A percentile compares a stretch with the other conserved stretches of the same genome.
These are phyloP conservation scores for Pygathrix nemaeus DNA, from an alignment of 2,113 vertebrate genomes.

Conservation along the genomic window DNA sequence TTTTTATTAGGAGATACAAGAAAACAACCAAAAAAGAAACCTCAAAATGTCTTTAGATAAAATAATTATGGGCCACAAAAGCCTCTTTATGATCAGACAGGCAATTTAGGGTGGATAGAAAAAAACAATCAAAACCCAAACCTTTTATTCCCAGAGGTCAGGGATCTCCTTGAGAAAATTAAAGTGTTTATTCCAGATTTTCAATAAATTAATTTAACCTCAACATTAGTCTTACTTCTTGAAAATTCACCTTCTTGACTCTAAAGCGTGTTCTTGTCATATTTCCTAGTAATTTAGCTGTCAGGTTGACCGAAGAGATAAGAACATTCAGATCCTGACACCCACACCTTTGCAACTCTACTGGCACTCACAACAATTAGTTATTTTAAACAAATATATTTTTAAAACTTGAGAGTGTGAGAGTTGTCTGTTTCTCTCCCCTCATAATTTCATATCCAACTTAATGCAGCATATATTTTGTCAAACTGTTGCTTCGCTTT, in stretches of 20 bases:
- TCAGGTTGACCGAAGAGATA: conserved; percentile 73
- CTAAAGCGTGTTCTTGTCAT: conserved; percentile 74
- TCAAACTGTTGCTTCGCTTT: background rate
- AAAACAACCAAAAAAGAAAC: background rate
- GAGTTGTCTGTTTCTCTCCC: background rate
- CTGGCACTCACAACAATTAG: conserved; percentile 32
- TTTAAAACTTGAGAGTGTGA: background rate
- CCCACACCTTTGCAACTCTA: conserved; percentile 74
- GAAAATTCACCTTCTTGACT: conserved; percentile 49
- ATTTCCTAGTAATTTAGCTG: conserved; percentile 77
- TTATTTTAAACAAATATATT: background rate
- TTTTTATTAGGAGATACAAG: background rate
- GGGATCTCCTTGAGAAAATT: conserved; percentile 69
- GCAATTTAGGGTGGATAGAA: conserved; percentile 77
- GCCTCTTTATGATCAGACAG: conserved; percentile 31
- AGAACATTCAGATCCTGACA: conserved; percentile 77
- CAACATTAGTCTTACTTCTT: conserved; percentile 60
- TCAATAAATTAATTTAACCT: conserved; percentile 70
- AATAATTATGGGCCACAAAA: conserved; percentile 22
- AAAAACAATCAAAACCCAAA: conserved; percentile 39
- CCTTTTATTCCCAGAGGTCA: conserved; percentile 60
- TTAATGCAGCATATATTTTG: background rate
- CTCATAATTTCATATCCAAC: background rate
- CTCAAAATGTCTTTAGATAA: background rate
- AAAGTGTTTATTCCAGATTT: conserved; percentile 52